Conservation (phyloP, 35 echinoderm and acorn worm genomes). For the Lytechinus variegatus region DNA sequence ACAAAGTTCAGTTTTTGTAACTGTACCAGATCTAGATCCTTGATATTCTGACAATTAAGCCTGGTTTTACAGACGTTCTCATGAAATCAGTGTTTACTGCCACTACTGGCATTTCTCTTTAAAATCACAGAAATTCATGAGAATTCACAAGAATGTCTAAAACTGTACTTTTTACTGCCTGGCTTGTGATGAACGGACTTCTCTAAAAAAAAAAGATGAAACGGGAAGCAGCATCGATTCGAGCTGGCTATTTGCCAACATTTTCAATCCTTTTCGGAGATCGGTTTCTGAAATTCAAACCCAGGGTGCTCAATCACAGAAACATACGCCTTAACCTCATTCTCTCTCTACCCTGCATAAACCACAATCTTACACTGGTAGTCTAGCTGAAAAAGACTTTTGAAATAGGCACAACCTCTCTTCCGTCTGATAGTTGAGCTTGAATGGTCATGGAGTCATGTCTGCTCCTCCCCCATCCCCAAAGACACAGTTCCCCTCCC, state of each 20-base stretch:
- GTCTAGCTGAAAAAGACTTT: not conserved
- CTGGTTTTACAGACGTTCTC: too few species aligned
- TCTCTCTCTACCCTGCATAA: not conserved
- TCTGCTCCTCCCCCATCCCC: too few species aligned
- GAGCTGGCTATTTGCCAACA: not conserved
- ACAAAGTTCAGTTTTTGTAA: too few species aligned
- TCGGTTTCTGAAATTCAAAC: not conserved
- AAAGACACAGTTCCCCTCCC: too few species aligned
- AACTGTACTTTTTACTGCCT: not conserved
- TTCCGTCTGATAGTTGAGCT: too few species aligned
- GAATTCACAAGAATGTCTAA: not conserved
- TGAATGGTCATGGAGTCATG: too few species aligned
- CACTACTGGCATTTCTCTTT: too few species aligned
- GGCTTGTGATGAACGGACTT: not conserved
- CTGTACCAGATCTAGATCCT: too few species aligned
- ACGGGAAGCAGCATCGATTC: not conserved
- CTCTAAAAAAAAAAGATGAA: not conserved
- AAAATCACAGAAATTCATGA: too few species aligned
- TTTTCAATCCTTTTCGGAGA: not conserved
- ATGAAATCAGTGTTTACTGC: too few species aligned
- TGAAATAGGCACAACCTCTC: too few species aligned
- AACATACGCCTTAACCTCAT: constrained; percentile 18
- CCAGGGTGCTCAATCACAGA: not conserved
- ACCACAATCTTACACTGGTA: not conserved
- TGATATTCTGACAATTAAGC: too few species aligned